phyloP scores from a whole-genome alignment of 2,888 invertebrate genomes.

The Polyommatus iphigenia region DNA sequence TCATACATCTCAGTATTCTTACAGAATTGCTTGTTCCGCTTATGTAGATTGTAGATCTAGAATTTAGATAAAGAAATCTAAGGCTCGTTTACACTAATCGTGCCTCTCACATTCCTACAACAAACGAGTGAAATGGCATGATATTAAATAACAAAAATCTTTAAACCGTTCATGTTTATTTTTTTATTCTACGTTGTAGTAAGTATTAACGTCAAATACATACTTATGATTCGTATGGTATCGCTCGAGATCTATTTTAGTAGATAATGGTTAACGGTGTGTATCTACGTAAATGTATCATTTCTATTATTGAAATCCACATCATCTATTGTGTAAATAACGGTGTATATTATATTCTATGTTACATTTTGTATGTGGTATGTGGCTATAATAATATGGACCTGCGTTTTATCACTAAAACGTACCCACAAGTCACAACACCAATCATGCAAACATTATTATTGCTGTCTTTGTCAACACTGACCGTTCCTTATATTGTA shows the following conservation, averaged over 20 bases:
- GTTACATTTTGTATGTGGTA: neutral
- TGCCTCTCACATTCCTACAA: neutral
- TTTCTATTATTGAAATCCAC: too few species aligned
- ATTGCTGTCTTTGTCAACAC: too few species aligned
- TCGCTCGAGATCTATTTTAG: too few species aligned
- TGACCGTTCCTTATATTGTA: too few species aligned
- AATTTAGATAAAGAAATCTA: neutral
- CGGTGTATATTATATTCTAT: neutral
- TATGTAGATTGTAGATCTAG: neutral
- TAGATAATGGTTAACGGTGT: too few species aligned
- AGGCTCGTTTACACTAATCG: neutral
- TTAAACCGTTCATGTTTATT: too few species aligned
- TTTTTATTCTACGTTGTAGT: too few species aligned
- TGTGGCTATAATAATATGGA: neutral
- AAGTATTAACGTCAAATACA: too few species aligned
- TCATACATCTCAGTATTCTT: too few species aligned
- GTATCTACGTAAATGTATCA: too few species aligned
- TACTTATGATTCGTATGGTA: too few species aligned
- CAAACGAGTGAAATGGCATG: neutral
- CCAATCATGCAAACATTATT: neutral
- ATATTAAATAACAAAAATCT: too few species aligned
- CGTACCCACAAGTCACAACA: neutral
- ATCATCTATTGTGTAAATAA: neutral
- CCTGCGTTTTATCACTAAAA: neutral
- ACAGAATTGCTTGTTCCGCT: neutral